phyloP scores from a whole-genome alignment of 2,888 invertebrate genomes.

The Siphlonurus alternatus region DNA sequence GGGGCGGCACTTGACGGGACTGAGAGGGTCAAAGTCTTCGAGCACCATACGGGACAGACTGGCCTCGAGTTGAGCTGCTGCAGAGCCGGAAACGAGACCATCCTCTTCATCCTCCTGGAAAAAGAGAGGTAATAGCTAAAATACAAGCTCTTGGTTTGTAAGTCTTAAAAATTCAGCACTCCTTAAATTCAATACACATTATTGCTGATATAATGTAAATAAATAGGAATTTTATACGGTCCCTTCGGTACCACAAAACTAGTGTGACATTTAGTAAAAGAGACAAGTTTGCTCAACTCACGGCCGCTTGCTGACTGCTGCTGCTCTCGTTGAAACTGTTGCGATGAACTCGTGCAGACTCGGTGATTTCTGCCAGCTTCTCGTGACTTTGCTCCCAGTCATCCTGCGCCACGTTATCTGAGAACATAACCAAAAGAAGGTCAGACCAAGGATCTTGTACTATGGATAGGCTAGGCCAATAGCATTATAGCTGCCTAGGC shows the following conservation, averaged over 20 bases:
- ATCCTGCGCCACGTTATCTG: conserved; percentile 25
- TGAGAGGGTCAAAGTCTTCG: conserved; percentile 18
- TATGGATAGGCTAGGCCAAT: too few relatives aligned
- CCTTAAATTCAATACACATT: too few relatives aligned
- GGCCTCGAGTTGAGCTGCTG: conserved; percentile 16
- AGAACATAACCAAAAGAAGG: too few relatives aligned
- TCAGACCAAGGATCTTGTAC: too few relatives aligned
- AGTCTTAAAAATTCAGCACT: too few relatives aligned
- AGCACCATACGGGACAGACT: conserved; percentile 22
- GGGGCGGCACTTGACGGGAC: conserved; percentile 11
- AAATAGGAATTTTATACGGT: too few relatives aligned
- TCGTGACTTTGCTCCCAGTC: conserved; percentile 63
- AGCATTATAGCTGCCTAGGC: too few relatives aligned
- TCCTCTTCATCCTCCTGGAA: conserved; percentile 9
- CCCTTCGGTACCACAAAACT: neutral
- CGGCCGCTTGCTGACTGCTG: neutral
- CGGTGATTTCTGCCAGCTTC: conserved; percentile 43
- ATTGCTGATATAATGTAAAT: too few relatives aligned
- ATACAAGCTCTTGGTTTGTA: too few relatives aligned
- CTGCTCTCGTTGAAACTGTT: conserved; percentile 10
- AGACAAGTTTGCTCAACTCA: neutral
- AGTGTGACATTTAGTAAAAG: neutral
- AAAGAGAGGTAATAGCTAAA: neutral
- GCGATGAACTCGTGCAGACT: conserved; percentile 24
- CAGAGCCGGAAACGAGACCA: conserved; percentile 12